Conservation (phyloP, 1,140 invertebrate genomes). For the Neotoxoptera formosana region DNA sequence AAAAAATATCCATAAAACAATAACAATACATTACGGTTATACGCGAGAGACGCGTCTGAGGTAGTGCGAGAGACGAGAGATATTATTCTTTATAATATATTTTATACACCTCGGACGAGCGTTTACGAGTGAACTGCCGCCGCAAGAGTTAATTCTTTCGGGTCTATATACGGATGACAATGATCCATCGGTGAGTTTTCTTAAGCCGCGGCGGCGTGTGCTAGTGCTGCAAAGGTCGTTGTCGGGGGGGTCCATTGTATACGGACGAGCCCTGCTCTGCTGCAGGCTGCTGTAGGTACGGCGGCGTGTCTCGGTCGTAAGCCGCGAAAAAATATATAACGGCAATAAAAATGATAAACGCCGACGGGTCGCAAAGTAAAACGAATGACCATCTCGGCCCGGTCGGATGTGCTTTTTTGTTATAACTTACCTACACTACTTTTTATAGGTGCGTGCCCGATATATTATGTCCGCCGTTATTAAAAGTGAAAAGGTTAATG, state of each 20-base stretch:
- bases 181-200: slow-evolving; percentile 52
- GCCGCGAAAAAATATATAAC: slow-evolving; percentile 47
- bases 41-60: not conserved
- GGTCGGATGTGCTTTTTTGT: not conserved
- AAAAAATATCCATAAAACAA: not conserved
- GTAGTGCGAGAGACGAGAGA: not conserved
- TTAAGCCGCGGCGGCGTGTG: slow-evolving; percentile 30
- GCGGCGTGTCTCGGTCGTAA: not conserved
- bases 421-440: not conserved
- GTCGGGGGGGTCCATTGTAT: not conserved
- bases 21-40: not conserved
- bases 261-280: not conserved
- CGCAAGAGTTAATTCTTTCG: slow-evolving; percentile 27
- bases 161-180: slow-evolving; percentile 34
- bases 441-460: not conserved
- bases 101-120: not conserved
- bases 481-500: not conserved
- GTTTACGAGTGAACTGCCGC: not conserved
- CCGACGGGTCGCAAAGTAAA: slow-evolving; percentile 49
- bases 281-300: too few species aligned
- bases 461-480: not conserved
- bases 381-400: slow-evolving; percentile 46
- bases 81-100: slow-evolving; percentile 8
- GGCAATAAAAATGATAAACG: slow-evolving; percentile 58
- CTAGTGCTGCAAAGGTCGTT: not conserved